Evolutionary conservation across 2,113 vertebrate species (phyloP).

Genomic region (Antennarius striatus): DNA sequence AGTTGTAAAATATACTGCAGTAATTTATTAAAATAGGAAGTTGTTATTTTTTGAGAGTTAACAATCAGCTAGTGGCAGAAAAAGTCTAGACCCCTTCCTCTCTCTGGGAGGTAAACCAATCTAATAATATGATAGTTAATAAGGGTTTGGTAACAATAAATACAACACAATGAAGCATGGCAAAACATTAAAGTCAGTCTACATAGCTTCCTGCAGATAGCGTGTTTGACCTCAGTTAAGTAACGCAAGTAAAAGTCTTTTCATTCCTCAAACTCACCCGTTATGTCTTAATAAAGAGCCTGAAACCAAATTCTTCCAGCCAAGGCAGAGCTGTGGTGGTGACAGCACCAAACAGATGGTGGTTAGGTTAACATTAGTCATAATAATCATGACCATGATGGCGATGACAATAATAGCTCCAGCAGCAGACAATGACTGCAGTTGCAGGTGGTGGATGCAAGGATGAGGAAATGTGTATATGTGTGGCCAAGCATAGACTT

Average conservation of each 20-base stretch:
- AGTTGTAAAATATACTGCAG: neutral
- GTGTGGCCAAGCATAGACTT: constrained; percentile 62
- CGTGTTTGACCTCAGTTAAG: constrained; percentile 26
- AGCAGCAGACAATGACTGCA: constrained; percentile 45
- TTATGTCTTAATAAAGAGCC: constrained; percentile 40
- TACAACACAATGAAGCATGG: constrained; percentile 7
- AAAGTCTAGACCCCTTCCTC: neutral
- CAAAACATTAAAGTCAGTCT: constrained; percentile 15
- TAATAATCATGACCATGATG: constrained; percentile 54
- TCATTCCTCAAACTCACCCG: constrained; percentile 36
- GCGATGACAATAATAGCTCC: constrained; percentile 64
- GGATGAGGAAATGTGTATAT: constrained; percentile 41
- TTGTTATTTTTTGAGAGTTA: constrained; percentile 13
- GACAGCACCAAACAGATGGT: constrained; percentile 64
- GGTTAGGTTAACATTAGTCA: constrained; percentile 65
- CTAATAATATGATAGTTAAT: neutral
- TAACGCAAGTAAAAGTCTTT: constrained; percentile 42
- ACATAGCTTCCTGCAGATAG: constrained; percentile 7
- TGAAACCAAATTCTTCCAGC: constrained; percentile 43
- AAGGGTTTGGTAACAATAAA: constrained; percentile 1
- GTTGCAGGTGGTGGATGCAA: constrained; percentile 53
- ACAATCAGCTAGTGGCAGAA: constrained; percentile 23
- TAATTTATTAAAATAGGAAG: constrained; percentile 12
- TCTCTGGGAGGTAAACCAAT: neutral
- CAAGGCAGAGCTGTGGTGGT: constrained; percentile 30